Conservation (phyloP, 2,888 invertebrate genomes). For the Plusia festucae region DNA sequence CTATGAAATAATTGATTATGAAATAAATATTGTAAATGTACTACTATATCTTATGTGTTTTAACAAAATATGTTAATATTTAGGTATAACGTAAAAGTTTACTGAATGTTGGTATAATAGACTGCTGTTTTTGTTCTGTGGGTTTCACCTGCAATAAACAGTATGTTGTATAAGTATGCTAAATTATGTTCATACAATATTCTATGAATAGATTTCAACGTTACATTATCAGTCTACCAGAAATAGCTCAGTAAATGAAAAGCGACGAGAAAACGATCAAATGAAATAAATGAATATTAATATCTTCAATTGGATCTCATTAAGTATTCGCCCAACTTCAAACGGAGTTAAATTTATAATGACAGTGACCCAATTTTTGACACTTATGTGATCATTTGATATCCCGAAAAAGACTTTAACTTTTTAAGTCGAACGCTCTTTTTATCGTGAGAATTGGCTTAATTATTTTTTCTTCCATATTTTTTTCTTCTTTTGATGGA, state of each 20-base stretch:
- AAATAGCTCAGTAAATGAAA: neutral
- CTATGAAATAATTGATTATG: no score
- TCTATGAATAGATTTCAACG: neutral
- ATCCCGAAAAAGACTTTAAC: neutral
- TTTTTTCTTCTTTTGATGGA: neutral
- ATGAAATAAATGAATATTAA: slow-evolving; percentile 43
- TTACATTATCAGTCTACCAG: neutral
- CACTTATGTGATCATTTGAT: slow-evolving; percentile 17
- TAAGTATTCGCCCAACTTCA: slow-evolving; percentile 33
- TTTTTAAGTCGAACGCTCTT: neutral
- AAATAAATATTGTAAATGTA: no score
- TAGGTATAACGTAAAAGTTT: no score
- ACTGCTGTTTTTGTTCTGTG: no score
- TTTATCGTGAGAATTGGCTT: neutral
- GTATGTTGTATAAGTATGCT: no score
- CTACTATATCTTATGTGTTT: no score
- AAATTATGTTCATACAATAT: neutral
- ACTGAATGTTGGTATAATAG: no score
- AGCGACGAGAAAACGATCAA: slow-evolving; percentile 28
- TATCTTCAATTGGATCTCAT: slow-evolving; percentile 33
- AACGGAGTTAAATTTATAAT: slow-evolving; percentile 26
- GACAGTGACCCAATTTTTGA: slow-evolving; percentile 27
- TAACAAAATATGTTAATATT: no score
- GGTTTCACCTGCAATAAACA: no score
- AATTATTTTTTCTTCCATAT: neutral